Conservation (phyloP, 1,140 invertebrate species). For the Ctenoplectra terminalis region DNA sequence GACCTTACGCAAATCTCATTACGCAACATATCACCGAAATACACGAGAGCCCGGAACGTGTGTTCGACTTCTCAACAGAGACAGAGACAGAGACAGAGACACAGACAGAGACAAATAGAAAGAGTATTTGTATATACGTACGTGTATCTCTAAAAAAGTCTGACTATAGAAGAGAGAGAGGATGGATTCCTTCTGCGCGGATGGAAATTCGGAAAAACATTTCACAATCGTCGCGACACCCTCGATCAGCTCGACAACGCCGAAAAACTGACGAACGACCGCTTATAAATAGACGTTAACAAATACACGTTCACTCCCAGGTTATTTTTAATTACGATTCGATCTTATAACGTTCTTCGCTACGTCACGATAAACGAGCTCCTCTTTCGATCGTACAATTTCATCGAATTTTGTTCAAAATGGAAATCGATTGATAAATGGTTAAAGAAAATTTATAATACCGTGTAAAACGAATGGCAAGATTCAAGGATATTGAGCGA, state of each 20-base stretch:
- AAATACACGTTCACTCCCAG: conserved; percentile 9
- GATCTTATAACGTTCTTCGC: conserved; percentile 26
- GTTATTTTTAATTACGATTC: conserved; percentile 50
- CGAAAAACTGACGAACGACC: conserved; percentile 33
- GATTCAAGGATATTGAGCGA: background rate
- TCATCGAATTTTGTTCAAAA: background rate
- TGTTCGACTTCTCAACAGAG: conserved; percentile 59
- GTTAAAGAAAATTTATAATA: background rate
- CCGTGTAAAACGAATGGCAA: background rate
- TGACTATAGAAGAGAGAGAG: conserved; percentile 5
- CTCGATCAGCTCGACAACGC: background rate
- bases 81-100: background rate
- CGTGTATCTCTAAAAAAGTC: too few relatives aligned
- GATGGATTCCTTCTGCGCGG: conserved; percentile 21
- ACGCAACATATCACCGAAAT: conserved; percentile 78
- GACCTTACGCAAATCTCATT: conserved; percentile 77
- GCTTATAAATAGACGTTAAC: conserved; percentile 46
- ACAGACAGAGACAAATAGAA: background rate
- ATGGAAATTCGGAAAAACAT: conserved; percentile 40
- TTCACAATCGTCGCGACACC: conserved; percentile 20
- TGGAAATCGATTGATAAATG: background rate
- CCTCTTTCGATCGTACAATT: background rate
- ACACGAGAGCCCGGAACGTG: conserved; percentile 69
- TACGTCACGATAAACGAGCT: background rate
- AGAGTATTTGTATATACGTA: too few relatives aligned